Base-by-base conservation (phyloP, 2,888 invertebrate genomes). In the Petrophora chlorosata region DNA sequence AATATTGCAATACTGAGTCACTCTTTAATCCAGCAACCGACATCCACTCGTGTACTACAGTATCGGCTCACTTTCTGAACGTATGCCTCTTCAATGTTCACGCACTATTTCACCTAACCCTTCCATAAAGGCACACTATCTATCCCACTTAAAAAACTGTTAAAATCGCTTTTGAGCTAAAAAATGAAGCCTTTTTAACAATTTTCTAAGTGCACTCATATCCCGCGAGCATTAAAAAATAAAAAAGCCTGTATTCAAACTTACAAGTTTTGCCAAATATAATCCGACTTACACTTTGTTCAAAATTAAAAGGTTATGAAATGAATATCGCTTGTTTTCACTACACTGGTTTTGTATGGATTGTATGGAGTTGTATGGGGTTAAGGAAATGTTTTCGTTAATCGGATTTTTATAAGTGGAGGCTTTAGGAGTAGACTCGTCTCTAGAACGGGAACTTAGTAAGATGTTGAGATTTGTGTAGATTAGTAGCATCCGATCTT, bases 311-410 rank as follows among this genome's bases (percentile, higher is more conserved):
- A 67, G 67, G 62, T 65, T 63, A 53, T 61, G 61, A 63, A 69
- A 53, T 60, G 60, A 65, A 70, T 62, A 59, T 53, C 41, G 45
- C 22, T 48, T 55, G 66, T 75, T 75, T 75, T 69, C 82, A 76
- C 73, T 67, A 70, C 74, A 67, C 70, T 81, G 68, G 52, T 55
- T 73, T 64, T 66, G 73, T 69, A 73, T 63, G 61, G 65, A 63
- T 65, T 40, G 39, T 25, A 30, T 43, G 16, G 36, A 34, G 30
- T 68, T 70, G 67, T n/a, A n/a, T n/a, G n/a, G n/a, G n/a, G n/a
- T n/a, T n/a, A 65, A 67, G 65, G 71, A 72, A 78, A 77, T 76
- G 73, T 79, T 77, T 67, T 67, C 53, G 50, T 50, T 82, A 81
- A 82, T 76, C 76, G 75, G 79, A 78, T 82, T 79, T 73, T 63